These are phyloP conservation scores for Hyposoter dolosus DNA, from an alignment of 2,888 invertebrate species.

Conservation along the genomic window DNA sequence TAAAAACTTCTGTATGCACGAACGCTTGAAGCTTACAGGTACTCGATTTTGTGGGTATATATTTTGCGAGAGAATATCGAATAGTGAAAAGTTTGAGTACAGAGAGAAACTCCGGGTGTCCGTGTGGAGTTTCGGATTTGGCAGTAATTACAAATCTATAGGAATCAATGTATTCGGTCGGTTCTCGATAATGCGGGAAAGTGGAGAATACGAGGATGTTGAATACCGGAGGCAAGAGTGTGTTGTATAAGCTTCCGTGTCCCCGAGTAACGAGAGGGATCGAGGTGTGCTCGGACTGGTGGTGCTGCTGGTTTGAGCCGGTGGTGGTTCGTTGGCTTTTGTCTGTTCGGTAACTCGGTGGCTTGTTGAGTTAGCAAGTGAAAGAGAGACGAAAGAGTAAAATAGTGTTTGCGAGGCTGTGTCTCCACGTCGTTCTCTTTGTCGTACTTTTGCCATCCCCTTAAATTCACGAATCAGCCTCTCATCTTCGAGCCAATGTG, in stretches of 20 bases:
- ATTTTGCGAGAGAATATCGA: background rate
- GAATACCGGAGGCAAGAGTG: constrained; percentile 11
- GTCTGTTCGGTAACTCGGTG: constrained; percentile 56
- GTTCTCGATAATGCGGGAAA: constrained; percentile 75
- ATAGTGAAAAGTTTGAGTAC: background rate
- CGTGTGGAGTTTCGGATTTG: constrained; percentile 72
- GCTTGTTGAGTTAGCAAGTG: constrained; percentile 65
- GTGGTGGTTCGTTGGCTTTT: constrained; percentile 51
- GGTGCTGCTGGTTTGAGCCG: constrained; percentile 61
- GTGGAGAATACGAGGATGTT: constrained; percentile 3
- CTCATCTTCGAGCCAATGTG: constrained; percentile 18
- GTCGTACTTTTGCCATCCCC: constrained; percentile 39
- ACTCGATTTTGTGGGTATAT: background rate
- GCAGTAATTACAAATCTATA: constrained; percentile 79
- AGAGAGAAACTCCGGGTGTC: background rate
- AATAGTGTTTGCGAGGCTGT: constrained; percentile 54
- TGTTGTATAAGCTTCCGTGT: constrained; percentile 34
- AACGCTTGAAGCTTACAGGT: background rate
- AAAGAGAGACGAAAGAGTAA: constrained; percentile 61
- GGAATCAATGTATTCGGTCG: constrained; percentile 75
- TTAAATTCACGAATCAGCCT: constrained; percentile 20
- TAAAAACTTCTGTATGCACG: background rate
- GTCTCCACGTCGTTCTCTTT: constrained; percentile 31
- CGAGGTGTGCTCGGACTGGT: constrained; percentile 37
- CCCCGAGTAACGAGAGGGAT: constrained; percentile 28